A percentile compares a stretch with the other conserved stretches of the same genome.
Evolutionary conservation across 2,113 vertebrate genomes (phyloP).

Genomic region (Apaloderma vittatum): DNA sequence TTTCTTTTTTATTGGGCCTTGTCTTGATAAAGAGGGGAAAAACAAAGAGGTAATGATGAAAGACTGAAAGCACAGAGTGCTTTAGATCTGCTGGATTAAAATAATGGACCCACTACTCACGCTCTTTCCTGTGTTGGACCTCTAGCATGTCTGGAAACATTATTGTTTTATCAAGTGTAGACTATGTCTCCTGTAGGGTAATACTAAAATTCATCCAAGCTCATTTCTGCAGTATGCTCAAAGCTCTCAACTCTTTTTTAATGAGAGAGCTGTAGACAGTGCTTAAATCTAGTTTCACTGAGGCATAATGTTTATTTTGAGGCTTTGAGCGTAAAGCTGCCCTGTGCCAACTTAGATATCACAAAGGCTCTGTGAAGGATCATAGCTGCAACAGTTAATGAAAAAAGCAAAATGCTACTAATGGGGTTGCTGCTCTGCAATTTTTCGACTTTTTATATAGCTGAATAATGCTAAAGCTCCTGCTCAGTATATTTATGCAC

Average conservation of each 20-base stretch:
- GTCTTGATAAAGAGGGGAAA: background rate
- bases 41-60: background rate
- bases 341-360: background rate
- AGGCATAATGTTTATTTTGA: constrained; percentile 36
- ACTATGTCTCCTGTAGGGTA: background rate
- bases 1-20: background rate
- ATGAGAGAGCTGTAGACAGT: background rate
- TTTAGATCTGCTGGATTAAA: background rate
- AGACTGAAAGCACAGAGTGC: background rate
- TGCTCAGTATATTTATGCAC: background rate
- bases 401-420: background rate
- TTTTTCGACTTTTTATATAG: background rate
- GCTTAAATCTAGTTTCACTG: constrained; percentile 15
- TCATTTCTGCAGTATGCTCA: background rate
- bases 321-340: background rate
- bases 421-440: background rate
- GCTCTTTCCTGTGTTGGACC: background rate
- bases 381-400: background rate
- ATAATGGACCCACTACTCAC: background rate
- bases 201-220: background rate
- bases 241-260: background rate
- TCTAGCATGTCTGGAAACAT: background rate
- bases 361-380: background rate
- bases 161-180: background rate
- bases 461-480: background rate